Conservation (phyloP, 2,797 vertebrate species). For the Discoglossus pictus region DNA sequence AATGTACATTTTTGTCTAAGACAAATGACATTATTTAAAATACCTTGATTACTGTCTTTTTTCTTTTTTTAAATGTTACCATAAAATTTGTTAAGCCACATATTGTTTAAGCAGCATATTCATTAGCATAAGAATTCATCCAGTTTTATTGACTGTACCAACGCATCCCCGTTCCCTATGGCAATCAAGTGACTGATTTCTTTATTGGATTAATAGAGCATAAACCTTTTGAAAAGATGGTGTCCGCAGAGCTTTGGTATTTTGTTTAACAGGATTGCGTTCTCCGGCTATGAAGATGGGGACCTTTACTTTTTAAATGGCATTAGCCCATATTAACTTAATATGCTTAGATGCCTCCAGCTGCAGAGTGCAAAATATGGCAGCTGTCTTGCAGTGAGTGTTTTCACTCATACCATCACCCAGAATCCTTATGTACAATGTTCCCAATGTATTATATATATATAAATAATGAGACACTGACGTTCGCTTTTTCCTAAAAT, state of each 20-base stretch:
- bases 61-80: conserved; percentile 23
- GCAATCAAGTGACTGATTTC: conserved; percentile 38
- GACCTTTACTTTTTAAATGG: conserved; percentile 42
- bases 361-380: conserved; percentile 9
- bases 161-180: conserved; percentile 29
- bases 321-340: conserved; percentile 39
- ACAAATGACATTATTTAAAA: too few species aligned
- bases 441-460: conserved; percentile 3
- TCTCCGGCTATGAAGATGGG: conserved; percentile 38
- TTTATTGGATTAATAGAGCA: conserved; percentile 48
- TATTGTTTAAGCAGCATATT: conserved; percentile 9
- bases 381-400: background rate
- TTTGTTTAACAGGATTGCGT: conserved; percentile 41
- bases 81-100: conserved; percentile 17
- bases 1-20: too few species aligned
- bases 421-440: background rate
- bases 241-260: conserved; percentile 44
- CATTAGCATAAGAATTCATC: conserved; percentile 40
- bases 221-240: conserved; percentile 41
- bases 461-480: too few species aligned
- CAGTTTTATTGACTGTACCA: conserved; percentile 40
- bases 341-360: conserved; percentile 35
- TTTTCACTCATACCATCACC: conserved; percentile 20
- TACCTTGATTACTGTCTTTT: background rate
- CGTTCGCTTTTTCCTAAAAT: too few species aligned